Evolutionary conservation across 2,113 vertebrate species (phyloP).

Genomic region (Chaetops frenatus): DNA sequence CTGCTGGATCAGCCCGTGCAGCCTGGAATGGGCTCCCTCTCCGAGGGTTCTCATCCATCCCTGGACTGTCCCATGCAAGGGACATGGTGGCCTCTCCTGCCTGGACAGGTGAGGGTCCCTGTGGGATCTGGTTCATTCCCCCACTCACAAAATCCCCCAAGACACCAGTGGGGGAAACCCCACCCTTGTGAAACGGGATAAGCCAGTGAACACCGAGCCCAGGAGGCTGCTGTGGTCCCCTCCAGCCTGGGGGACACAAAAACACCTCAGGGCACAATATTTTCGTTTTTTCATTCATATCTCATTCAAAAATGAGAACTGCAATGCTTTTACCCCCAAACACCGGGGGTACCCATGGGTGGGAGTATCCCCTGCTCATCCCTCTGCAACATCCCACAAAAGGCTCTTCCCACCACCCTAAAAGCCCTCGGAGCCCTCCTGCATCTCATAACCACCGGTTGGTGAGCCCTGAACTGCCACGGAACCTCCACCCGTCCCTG

Average conservation of each 20-base stretch:
- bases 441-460: rapidly evolving
- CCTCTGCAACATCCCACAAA: background rate
- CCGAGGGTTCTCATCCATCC: background rate
- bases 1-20: background rate
- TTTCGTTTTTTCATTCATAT: background rate
- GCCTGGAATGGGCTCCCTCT: background rate
- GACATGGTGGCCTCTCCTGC: background rate
- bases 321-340: background rate
- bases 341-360: rapidly evolving
- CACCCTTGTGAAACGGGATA: background rate
- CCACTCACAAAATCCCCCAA: background rate
- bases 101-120: background rate
- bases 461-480: background rate
- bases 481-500: background rate
- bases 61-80: background rate
- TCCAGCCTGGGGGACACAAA: background rate
- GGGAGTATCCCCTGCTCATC: background rate
- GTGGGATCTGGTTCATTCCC: background rate
- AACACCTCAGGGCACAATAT: background rate
- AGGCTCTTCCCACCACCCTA: background rate
- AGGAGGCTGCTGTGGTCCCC: background rate
- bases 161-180: rapidly evolving
- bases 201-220: background rate
- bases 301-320: background rate
- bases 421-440: background rate